These are phyloP conservation scores for Trachops cirrhosus DNA, from an alignment of 2,797 vertebrate genomes.

Conservation along the genomic window DNA sequence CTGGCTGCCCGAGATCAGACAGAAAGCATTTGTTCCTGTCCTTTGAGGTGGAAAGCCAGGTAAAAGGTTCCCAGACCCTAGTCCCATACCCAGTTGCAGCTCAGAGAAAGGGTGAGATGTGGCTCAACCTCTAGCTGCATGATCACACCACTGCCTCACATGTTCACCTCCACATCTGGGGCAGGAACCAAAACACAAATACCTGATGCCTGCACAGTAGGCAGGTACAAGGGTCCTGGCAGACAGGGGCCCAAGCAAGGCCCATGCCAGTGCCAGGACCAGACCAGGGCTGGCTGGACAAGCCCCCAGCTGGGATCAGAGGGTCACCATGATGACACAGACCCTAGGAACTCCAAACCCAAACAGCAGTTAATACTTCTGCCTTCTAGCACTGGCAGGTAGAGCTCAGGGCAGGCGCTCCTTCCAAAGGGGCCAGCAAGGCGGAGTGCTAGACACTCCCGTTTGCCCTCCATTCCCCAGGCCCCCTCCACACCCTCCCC, in stretches of 20 bases:
- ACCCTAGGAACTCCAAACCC: neutral
- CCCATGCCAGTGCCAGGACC: neutral
- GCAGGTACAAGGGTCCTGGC: neutral
- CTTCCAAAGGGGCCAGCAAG: neutral
- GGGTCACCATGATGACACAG: neutral
- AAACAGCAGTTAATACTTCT: neutral
- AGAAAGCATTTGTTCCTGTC: neutral
- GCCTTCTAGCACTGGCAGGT: neutral
- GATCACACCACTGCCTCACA: neutral
- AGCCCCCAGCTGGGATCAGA: neutral
- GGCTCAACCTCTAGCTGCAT: neutral
- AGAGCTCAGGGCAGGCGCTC: neutral
- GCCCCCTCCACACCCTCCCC: neutral
- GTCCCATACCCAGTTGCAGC: neutral
- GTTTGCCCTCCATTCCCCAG: neutral
- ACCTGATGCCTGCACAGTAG: neutral
- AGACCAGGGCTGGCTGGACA: neutral
- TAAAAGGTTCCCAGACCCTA: neutral
- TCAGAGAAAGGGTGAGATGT: neutral
- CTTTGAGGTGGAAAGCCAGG: neutral
- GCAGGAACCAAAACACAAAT: neutral
- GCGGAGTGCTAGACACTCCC: neutral
- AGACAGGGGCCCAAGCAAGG: neutral
- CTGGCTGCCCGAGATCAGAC: no score
- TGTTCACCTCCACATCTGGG: neutral